phyloP scores from a whole-genome alignment of 2,113 vertebrate species.

The Fukomys damarensis region DNA sequence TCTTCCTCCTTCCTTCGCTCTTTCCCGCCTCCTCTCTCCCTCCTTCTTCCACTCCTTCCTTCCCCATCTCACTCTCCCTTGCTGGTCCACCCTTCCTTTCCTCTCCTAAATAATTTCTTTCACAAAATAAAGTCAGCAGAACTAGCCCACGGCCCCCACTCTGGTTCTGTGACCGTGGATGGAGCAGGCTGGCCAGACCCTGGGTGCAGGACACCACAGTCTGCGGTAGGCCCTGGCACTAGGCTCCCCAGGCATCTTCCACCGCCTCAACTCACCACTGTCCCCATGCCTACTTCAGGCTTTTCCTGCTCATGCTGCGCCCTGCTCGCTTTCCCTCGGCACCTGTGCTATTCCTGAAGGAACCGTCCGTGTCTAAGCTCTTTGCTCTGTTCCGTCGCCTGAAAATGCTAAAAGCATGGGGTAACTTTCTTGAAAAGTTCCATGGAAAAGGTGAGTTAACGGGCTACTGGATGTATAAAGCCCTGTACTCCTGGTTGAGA shows the following conservation, averaged over 20 bases:
- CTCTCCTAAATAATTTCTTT: neutral
- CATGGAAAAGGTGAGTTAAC: slow-evolving; percentile 54
- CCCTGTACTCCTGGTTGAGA: slow-evolving; percentile 38
- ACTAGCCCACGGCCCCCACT: neutral
- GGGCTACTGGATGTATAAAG: slow-evolving; percentile 6
- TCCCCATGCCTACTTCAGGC: neutral
- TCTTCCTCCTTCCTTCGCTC: neutral
- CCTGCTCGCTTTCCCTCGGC: neutral
- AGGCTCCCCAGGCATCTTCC: neutral
- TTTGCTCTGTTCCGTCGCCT: neutral
- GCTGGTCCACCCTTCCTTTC: neutral
- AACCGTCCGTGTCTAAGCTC: slow-evolving; percentile 42
- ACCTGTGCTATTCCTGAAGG: slow-evolving; percentile 54
- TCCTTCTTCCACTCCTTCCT: neutral
- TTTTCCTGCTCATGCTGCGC: neutral
- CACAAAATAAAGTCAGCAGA: neutral
- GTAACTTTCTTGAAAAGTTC: slow-evolving; percentile 59
- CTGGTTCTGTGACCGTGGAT: neutral
- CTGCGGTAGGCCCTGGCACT: neutral
- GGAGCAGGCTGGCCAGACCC: neutral
- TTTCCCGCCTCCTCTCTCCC: neutral
- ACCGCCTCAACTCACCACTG: neutral
- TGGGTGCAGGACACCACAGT: neutral
- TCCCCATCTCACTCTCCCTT: neutral
- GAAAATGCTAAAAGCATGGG: neutral